A percentile compares a stretch with the other conserved stretches of the same genome.
Conservation (phyloP, 2,797 vertebrate genomes). For the Glossophaga mutica region DNA sequence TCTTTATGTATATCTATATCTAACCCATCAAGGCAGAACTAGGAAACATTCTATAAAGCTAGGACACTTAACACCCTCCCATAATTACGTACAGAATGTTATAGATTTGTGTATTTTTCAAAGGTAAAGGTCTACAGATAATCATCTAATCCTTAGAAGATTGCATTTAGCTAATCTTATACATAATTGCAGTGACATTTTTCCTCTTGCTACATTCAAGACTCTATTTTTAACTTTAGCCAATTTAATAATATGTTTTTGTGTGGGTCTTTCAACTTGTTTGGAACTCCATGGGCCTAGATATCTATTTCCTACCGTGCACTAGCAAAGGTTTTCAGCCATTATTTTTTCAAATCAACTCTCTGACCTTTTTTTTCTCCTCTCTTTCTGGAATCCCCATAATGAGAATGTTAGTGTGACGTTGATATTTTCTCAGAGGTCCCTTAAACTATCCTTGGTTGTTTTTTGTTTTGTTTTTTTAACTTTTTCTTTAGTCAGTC, state of each 20-base stretch:
- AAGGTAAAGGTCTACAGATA: background rate
- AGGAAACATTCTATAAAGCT: background rate
- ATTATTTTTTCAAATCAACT: background rate
- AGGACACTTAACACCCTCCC: background rate
- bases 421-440: background rate
- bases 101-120: constrained; percentile 15
- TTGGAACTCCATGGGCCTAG: background rate
- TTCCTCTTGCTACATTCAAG: background rate
- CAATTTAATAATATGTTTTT: background rate
- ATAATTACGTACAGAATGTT: background rate
- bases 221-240: background rate
- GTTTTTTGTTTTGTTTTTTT: background rate
- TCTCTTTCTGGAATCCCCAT: background rate
- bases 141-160: background rate
- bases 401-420: background rate
- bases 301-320: background rate
- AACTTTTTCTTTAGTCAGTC: background rate
- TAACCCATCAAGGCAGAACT: background rate
- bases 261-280: background rate
- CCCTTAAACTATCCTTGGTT: background rate
- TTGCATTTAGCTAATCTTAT: background rate
- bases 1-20: background rate
- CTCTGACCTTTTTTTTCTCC: background rate
- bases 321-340: background rate
- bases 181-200: background rate